These are phyloP conservation scores for Dromaius novaehollandiae DNA, from an alignment of 2,113 vertebrate species.

Conservation along the genomic window DNA sequence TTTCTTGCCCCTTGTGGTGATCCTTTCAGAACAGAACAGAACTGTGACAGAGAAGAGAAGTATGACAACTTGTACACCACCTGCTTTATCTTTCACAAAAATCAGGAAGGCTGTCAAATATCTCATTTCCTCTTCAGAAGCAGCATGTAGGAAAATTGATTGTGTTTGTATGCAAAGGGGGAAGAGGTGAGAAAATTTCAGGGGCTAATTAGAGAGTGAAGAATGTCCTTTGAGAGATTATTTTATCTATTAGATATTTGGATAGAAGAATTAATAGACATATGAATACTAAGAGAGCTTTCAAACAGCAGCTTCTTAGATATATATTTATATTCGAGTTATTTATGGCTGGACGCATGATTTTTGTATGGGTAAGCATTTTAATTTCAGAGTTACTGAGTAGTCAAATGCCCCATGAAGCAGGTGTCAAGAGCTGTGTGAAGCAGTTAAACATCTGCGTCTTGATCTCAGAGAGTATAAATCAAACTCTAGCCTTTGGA, in stretches of 20 bases:
- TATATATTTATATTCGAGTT: not conserved
- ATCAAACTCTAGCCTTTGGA: not conserved
- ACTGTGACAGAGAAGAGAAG: not conserved
- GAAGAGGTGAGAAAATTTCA: not conserved
- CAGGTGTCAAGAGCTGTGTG: not conserved
- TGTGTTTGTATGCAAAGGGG: not conserved
- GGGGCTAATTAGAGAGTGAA: not conserved
- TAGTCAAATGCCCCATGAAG: not conserved
- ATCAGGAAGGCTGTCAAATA: not conserved
- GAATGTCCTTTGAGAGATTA: not conserved
- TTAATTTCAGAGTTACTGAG: constrained; percentile 7
- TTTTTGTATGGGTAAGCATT: not conserved
- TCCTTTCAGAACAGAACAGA: not conserved
- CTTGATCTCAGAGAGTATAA: not conserved
- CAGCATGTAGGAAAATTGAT: not conserved
- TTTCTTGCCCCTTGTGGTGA: not conserved
- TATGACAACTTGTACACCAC: not conserved
- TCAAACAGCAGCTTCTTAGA: not conserved
- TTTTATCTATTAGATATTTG: not conserved
- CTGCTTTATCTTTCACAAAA: not conserved
- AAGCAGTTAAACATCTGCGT: not conserved
- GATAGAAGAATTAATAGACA: not conserved
- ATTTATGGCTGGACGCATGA: not conserved
- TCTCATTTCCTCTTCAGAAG: not conserved
- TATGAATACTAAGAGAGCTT: not conserved